Evolutionary conservation across 2,113 vertebrate genomes (phyloP).

Genomic region (Xenopus tropicalis): DNA sequence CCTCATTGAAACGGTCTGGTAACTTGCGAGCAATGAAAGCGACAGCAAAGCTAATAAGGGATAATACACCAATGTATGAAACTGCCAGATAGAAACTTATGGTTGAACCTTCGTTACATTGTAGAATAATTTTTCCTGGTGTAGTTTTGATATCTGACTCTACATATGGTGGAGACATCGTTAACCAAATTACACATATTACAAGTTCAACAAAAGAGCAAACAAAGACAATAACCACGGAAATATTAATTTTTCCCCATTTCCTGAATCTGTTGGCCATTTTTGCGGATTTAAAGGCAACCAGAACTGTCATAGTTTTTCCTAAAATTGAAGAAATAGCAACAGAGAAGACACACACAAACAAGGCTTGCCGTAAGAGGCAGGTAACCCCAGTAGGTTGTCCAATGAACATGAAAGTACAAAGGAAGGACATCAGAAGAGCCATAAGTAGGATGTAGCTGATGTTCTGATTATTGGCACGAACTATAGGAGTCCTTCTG

Average conservation of each 20-base stretch:
- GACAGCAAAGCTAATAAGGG: neutral
- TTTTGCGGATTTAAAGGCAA: neutral
- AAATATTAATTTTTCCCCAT: slow-evolving; percentile 42
- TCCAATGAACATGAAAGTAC: too few relatives aligned
- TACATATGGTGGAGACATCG: neutral
- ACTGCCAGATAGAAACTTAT: neutral
- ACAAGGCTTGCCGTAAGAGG: slow-evolving; percentile 63
- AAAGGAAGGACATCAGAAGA: too few relatives aligned
- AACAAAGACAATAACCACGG: slow-evolving; percentile 59
- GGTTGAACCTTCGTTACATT: neutral
- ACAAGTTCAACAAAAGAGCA: slow-evolving; percentile 54
- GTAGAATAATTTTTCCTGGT: neutral
- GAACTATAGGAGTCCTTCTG: too few relatives aligned
- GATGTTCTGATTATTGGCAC: too few relatives aligned
- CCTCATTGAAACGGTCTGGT: slow-evolving; percentile 9
- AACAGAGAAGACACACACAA: slow-evolving; percentile 61
- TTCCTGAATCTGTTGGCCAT: slow-evolving; percentile 44
- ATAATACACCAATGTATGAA: neutral
- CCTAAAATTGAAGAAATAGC: slow-evolving; percentile 32
- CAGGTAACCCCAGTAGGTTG: too few relatives aligned
- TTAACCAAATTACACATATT: neutral
- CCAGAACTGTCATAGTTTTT: neutral
- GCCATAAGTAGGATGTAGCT: too few relatives aligned
- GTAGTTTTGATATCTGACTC: neutral
- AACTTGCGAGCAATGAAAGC: neutral